Evolutionary conservation across 2,113 vertebrate species (phyloP), one percentile per base, ranked within the genome.

Genomic region (Calyptommatus sinebrachiatus): DNA sequence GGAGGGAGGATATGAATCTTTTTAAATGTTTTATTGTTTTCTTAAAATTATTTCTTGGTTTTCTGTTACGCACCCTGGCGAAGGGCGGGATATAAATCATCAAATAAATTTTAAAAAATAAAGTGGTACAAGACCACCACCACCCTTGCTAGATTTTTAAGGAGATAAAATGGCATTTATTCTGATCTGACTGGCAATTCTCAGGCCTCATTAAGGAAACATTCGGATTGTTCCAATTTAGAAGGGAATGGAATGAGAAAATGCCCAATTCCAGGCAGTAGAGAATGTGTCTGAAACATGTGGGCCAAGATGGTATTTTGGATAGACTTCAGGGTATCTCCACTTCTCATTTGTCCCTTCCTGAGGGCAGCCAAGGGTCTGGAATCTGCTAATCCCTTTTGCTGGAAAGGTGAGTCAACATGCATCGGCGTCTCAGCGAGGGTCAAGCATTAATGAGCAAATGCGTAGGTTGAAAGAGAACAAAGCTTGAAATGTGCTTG

Each of bases 371-470:
- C 62, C 45, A n/a, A n/a, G 26, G 65, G 21, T n/a, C 26, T 77
- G 67, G 41, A 77, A 80, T 75, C 60, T 67, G 31, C 6, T 80
- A 80, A 80, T 84, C 70, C 79, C n/a, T 50, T 84, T 48, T 50
- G 78, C 24, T 35, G 3, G 4, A 70, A 20, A n/a, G 22, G 2
- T 21, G 66, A 68, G 28, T 65, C 60, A 68, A 57, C 61, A 48
- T 28, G 53, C 53, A 45, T 70, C 35, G 66, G 66, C n/a, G 70
- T 26, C 62, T 46, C 4, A 11, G 11, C 2, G 3, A 53, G 2
- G 35, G 46, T 5, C 0, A 4, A 29, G 16, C 35, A 41, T 75
- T 31, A 46, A 61, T 71, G 77, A 53, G 68, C 68, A 24, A 60
- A 1, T 10, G 48, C 2, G n/a, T 16, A 70, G 74, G n/a, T 24